phyloP scores from a whole-genome alignment of 2,113 vertebrate genomes.

The Hemichromis elongatus region DNA sequence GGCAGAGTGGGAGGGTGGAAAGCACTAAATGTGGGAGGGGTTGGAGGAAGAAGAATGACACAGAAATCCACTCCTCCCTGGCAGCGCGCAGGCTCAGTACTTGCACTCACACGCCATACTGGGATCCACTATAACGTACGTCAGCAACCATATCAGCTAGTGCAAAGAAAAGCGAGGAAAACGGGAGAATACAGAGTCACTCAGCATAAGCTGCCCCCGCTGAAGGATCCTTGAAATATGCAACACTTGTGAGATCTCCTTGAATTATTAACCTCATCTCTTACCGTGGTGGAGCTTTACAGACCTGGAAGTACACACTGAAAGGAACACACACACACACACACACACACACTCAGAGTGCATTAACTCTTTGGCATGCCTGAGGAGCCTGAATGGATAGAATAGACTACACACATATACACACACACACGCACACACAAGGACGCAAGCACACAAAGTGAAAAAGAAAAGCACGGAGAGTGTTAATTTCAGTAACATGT shows the following conservation, averaged over 20 bases:
- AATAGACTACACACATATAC: neutral
- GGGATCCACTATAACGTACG: slow-evolving; percentile 44
- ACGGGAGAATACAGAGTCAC: neutral
- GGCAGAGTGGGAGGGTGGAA: slow-evolving; percentile 49
- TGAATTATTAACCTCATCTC: slow-evolving; percentile 62
- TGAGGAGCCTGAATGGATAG: slow-evolving; percentile 4
- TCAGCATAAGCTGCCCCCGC: slow-evolving; percentile 1
- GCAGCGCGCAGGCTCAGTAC: slow-evolving; percentile 70
- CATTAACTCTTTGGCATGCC: slow-evolving; percentile 47
- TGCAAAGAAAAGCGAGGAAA: slow-evolving; percentile 37
- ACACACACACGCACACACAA: neutral
- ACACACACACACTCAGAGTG: neutral
- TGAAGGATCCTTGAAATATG: slow-evolving; percentile 52
- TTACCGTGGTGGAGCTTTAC: neutral
- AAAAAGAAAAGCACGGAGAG: slow-evolving; percentile 27
- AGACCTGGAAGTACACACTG: slow-evolving; percentile 13
- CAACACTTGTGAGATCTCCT: slow-evolving; percentile 36
- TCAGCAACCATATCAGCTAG: slow-evolving; percentile 51
- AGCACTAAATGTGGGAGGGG: slow-evolving; percentile 54
- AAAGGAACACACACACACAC: neutral
- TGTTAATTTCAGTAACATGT: slow-evolving; percentile 50
- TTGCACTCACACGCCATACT: slow-evolving; percentile 53
- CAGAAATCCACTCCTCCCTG: slow-evolving; percentile 69
- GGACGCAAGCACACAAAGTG: neutral
- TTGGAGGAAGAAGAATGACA: slow-evolving; percentile 62